phyloP scores from a whole-genome alignment of 2,113 vertebrate genomes.

The Nothobranchius kuhntae region DNA sequence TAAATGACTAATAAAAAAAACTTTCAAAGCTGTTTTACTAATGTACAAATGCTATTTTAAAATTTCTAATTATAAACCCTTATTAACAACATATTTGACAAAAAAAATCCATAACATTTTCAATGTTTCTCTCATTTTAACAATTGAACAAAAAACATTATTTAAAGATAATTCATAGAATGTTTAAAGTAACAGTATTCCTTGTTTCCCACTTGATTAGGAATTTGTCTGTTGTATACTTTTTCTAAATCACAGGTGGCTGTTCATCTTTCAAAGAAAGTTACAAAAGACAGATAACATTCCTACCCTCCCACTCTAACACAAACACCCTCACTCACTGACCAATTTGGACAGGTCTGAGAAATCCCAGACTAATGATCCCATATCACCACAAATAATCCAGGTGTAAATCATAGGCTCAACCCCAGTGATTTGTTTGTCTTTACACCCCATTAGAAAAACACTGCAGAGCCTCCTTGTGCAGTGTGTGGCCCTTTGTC shows the following conservation, averaged over 20 bases:
- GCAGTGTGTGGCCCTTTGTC: slow-evolving; percentile 56
- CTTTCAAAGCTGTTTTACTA: background rate
- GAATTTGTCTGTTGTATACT: no score
- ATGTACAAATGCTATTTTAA: background rate
- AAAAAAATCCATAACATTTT: background rate
- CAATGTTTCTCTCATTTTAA: no score
- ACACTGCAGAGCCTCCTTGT: slow-evolving; percentile 62
- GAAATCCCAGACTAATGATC: slow-evolving; percentile 51
- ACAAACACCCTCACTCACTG: background rate
- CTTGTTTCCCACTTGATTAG: no score
- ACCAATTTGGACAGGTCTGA: slow-evolving; percentile 15
- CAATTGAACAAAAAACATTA: no score
- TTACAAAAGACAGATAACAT: background rate
- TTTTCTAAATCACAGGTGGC: no score
- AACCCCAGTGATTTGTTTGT: slow-evolving; percentile 72
- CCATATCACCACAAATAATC: slow-evolving; percentile 49
- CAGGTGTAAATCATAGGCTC: slow-evolving; percentile 68
- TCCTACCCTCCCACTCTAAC: background rate
- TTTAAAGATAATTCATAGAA: no score
- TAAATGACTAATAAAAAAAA: no score
- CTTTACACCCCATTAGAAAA: slow-evolving; percentile 72
- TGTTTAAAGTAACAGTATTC: no score
- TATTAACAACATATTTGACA: background rate
- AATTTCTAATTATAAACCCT: background rate
- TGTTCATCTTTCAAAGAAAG: no score